A percentile compares a stretch with the other conserved stretches of the same genome.
These are phyloP conservation scores for Thunnus thynnus DNA, from an alignment of 2,113 vertebrate genomes.

Conservation along the genomic window DNA sequence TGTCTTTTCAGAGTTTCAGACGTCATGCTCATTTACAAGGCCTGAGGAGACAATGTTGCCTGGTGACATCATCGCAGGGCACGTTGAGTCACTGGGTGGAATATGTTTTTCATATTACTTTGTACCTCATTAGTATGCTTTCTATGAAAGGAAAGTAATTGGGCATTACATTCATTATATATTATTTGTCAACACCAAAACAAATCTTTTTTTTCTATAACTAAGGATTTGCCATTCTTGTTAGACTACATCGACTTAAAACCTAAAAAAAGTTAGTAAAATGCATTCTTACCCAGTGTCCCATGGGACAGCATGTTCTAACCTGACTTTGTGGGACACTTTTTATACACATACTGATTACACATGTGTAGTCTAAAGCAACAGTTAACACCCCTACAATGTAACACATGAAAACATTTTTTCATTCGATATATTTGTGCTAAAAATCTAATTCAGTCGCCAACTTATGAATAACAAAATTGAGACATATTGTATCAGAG, in stretches of 20 bases:
- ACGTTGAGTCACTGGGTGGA: slow-evolving; percentile 36
- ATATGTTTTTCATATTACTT: neutral
- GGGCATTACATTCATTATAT: neutral
- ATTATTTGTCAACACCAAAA: neutral
- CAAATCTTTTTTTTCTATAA: neutral
- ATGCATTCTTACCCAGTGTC: neutral
- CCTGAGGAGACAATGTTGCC: slow-evolving; percentile 28
- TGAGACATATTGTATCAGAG: neutral
- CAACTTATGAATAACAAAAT: fast-evolving
- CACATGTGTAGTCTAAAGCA: neutral
- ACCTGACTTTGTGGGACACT: slow-evolving; percentile 31
- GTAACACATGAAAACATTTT: neutral
- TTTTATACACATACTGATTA: slow-evolving; percentile 8
- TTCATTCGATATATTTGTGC: neutral
- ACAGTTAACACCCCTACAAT: neutral
- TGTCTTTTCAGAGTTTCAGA: slow-evolving; percentile 1
- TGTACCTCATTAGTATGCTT: neutral
- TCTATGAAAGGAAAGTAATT: neutral
- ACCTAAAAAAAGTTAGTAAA: neutral
- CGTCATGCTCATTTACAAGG: slow-evolving; percentile 42
- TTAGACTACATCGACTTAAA: neutral
- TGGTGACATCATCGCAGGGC: slow-evolving; percentile 43
- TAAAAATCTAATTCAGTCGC: neutral
- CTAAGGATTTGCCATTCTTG: neutral
- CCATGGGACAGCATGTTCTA: slow-evolving; percentile 30